Conservation (phyloP, 2,113 vertebrate genomes). For the Cynocephalus volans region DNA sequence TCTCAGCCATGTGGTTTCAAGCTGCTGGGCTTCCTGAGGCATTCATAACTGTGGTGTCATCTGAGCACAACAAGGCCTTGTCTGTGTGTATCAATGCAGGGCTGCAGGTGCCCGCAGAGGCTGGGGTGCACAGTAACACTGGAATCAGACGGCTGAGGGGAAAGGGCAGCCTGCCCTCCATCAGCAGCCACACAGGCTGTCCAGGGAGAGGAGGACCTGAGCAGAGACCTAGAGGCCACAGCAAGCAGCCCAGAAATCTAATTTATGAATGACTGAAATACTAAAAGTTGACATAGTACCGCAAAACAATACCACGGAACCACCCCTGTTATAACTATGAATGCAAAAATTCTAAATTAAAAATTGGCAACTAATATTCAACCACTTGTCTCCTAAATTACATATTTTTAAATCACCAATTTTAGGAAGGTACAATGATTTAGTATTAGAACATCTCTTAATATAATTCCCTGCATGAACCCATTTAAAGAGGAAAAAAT, state of each 20-base stretch:
- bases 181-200: fast-evolving
- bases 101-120: too few relatives aligned
- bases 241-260: fast-evolving
- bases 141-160: fast-evolving
- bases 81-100: not conserved
- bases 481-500: not conserved
- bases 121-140: fast-evolving
- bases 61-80: not conserved
- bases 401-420: not conserved
- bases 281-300: fast-evolving
- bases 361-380: not conserved
- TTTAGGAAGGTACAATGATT: not conserved
- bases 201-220: not conserved
- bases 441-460: not conserved
- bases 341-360: not conserved
- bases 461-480: not conserved
- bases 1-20: not conserved
- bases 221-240: fast-evolving
- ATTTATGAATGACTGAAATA: fast-evolving
- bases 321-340: fast-evolving
- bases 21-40: not conserved
- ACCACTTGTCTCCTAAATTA: not conserved
- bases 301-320: too few relatives aligned
- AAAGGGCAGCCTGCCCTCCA: fast-evolving
- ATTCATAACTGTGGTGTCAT: not conserved